phyloP scores from a whole-genome alignment of 2,113 vertebrate genomes.

The Ploceus nigricollis region DNA sequence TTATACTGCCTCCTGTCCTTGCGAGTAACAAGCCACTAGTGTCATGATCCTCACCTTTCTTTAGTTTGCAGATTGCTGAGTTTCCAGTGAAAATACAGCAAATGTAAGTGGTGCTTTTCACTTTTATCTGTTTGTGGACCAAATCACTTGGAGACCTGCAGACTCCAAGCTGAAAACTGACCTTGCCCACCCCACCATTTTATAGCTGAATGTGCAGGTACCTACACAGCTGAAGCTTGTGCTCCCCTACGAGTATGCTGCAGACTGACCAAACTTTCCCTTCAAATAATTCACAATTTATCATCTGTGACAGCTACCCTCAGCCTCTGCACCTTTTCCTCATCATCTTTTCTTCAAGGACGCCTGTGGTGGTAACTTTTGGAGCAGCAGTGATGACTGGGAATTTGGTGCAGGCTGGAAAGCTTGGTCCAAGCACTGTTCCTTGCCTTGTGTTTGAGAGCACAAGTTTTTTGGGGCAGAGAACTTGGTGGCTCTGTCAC shows the following conservation, averaged over 20 bases:
- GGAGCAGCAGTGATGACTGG: background rate
- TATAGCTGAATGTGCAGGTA: background rate
- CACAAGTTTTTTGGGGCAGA: background rate
- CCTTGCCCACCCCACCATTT: accelerated
- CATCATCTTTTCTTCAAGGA: background rate
- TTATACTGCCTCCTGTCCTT: background rate
- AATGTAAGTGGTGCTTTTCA: background rate
- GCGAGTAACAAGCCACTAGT: background rate
- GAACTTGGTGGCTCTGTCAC: background rate
- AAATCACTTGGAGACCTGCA: background rate
- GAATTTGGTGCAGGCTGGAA: background rate
- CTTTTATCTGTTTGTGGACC: background rate
- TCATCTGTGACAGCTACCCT: background rate
- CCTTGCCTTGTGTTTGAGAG: background rate
- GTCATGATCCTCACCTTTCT: background rate
- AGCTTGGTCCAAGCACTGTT: background rate
- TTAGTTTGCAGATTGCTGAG: background rate
- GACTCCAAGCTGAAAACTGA: background rate
- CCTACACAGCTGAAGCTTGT: background rate
- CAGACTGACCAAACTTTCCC: background rate
- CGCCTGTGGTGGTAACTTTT: background rate
- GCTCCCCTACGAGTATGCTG: background rate
- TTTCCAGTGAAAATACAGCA: background rate
- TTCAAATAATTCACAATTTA: background rate
- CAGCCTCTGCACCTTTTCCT: background rate